Percentiles rank a stretch among this genome's conserved stretches.
Conservation (phyloP, 2,888 invertebrate genomes). For the Mallateleia sp. region DNA sequence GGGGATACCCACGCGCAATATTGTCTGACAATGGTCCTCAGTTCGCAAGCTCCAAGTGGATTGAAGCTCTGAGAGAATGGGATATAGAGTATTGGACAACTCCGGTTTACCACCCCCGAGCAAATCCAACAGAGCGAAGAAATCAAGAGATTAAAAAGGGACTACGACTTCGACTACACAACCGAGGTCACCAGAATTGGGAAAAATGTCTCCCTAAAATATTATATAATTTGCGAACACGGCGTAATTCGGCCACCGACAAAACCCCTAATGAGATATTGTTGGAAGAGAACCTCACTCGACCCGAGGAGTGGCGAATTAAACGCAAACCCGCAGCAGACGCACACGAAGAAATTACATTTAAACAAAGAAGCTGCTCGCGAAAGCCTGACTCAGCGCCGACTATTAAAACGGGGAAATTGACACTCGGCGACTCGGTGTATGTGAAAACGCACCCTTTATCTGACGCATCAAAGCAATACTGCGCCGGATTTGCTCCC, state of each 20-base stretch:
- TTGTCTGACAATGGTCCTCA: too few species aligned
- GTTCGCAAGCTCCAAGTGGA: too few species aligned
- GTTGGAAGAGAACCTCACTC: not conserved
- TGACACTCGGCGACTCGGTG: not conserved
- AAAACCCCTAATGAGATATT: conserved; percentile 16
- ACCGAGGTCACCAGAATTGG: conserved; percentile 33
- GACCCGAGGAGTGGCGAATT: conserved; percentile 50
- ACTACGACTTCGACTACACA: conserved; percentile 22
- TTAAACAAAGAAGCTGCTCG: too few species aligned
- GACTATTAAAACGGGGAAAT: too few species aligned
- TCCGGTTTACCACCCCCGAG: too few species aligned
- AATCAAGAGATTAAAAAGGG: conserved; percentile 72
- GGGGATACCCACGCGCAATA: too few species aligned
- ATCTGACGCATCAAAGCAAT: not conserved
- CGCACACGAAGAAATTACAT: too few species aligned
- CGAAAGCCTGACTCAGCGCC: too few species aligned
- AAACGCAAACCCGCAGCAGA: too few species aligned
- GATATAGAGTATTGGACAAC: conserved; percentile 49
- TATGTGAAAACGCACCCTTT: conserved; percentile 1
- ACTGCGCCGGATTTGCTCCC: conserved; percentile 4
- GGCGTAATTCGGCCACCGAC: conserved; percentile 15
- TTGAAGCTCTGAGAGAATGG: conserved; percentile 49
- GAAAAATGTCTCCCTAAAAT: conserved; percentile 28
- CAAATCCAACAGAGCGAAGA: conserved; percentile 63
- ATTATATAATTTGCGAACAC: conserved; percentile 17